Evolutionary conservation across 2,797 vertebrate species (phyloP).

Genomic region (Gadopsis marmoratus): DNA sequence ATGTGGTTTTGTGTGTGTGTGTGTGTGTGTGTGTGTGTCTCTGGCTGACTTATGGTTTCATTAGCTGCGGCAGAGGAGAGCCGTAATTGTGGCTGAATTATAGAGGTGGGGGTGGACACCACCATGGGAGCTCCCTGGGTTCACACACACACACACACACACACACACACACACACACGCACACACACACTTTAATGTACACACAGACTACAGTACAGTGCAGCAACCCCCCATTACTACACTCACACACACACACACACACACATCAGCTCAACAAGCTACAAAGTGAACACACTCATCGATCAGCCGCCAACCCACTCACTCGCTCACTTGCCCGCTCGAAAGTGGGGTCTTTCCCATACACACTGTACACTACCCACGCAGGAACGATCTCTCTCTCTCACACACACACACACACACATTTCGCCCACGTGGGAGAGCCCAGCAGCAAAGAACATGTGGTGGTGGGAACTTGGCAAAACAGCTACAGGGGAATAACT

Average conservation of each 20-base stretch:
- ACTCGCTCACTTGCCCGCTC: constrained; percentile 54
- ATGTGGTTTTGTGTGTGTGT: constrained; percentile 19
- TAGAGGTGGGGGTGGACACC: constrained; percentile 74
- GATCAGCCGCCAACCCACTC: constrained; percentile 65
- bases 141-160: constrained; percentile 34
- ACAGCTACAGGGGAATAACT: constrained; percentile 58
- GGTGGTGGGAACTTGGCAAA: constrained; percentile 63
- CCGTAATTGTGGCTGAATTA: constrained; percentile 82
- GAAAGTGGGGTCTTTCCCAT: constrained; percentile 75
- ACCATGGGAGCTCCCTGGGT: constrained; percentile 75
- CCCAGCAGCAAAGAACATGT: constrained; percentile 73
- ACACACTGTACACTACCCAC: constrained; percentile 68
- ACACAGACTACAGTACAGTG: constrained; percentile 41
- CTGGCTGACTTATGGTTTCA: constrained; percentile 80
- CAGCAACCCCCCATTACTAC: constrained; percentile 12
- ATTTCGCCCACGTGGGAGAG: constrained; percentile 69
- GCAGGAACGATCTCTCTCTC: constrained; percentile 43
- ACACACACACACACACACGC: not conserved
- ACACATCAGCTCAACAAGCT: constrained; percentile 60
- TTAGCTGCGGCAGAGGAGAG: constrained; percentile 79
- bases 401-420: constrained; percentile 32
- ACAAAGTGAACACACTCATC: constrained; percentile 70
- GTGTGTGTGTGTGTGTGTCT: constrained; percentile 45
- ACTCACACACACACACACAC: constrained; percentile 37
- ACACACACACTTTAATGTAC: constrained; percentile 10